Evolutionary conservation across 2,797 vertebrate genomes (phyloP).

Genomic region (Bryconaethiops microstoma): DNA sequence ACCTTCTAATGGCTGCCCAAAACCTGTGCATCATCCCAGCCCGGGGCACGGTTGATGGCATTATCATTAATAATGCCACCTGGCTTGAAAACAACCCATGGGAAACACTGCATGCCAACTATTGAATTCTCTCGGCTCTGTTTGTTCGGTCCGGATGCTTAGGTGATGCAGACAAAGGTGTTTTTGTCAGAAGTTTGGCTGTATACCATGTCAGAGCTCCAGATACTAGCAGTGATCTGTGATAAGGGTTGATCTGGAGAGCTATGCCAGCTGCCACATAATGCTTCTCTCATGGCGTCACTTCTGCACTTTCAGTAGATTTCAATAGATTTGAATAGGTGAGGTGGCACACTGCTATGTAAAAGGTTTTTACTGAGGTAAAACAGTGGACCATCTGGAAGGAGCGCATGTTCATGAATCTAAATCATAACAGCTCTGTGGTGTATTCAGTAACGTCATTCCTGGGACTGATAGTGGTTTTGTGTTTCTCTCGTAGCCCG

Average conservation of each 20-base stretch:
- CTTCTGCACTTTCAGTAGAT: neutral
- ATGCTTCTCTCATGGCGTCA: neutral
- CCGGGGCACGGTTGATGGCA: too few relatives aligned
- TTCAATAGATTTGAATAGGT: neutral
- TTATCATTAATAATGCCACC: too few relatives aligned
- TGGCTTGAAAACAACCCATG: too few relatives aligned
- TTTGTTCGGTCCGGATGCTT: conserved; percentile 2
- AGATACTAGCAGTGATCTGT: conserved; percentile 55
- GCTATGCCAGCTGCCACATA: neutral
- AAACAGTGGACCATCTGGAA: neutral
- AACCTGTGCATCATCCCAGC: too few relatives aligned
- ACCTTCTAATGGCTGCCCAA: too few relatives aligned
- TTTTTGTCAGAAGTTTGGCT: conserved; percentile 49
- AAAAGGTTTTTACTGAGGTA: neutral
- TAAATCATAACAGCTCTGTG: neutral
- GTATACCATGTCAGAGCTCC: conserved; percentile 63
- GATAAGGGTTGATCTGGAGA: conserved; percentile 41
- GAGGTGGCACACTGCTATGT: neutral
- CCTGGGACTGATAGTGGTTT: neutral
- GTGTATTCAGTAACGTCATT: conserved; percentile 15
- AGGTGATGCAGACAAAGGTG: conserved; percentile 37
- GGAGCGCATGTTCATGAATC: neutral
- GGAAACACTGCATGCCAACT: neutral
- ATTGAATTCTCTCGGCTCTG: neutral
- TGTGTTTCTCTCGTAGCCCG: neutral